Percentiles rank a stretch among this genome's conserved stretches.
phyloP scores from a whole-genome alignment of 2,888 invertebrate genomes.

The Aphrophora alni region DNA sequence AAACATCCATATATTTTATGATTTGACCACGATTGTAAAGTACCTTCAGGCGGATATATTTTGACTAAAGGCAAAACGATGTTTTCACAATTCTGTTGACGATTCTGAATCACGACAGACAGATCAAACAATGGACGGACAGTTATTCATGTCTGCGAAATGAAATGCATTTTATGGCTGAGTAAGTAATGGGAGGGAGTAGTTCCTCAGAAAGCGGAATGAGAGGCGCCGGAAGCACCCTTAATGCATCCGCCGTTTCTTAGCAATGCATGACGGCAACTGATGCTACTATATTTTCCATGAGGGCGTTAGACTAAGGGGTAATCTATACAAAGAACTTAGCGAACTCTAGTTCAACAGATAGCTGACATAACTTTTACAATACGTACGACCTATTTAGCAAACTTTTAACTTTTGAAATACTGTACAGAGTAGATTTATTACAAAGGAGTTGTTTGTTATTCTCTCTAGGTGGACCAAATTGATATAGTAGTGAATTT shows the following conservation, averaged over 20 bases:
- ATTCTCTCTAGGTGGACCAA: too few relatives aligned
- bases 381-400: too few relatives aligned
- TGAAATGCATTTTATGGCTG: conserved; percentile 34
- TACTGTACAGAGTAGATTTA: too few relatives aligned
- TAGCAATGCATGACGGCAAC: conserved; percentile 36
- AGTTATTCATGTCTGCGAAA: conserved; percentile 31
- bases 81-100: background rate
- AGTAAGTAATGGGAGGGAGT: conserved; percentile 26
- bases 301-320: background rate
- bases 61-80: background rate
- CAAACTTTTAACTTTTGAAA: too few relatives aligned
- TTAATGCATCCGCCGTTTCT: conserved; percentile 61
- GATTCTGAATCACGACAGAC: background rate
- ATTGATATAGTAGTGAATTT: too few relatives aligned
- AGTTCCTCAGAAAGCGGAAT: conserved; percentile 34
- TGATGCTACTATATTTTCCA: conserved; percentile 8
- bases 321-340: background rate
- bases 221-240: conserved; percentile 58
- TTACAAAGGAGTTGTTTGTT: too few relatives aligned
- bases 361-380: background rate
- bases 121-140: background rate
- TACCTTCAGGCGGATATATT: background rate
- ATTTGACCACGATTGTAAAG: background rate
- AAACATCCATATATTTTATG: background rate
- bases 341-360: background rate